Evolutionary conservation across 2,797 vertebrate genomes (phyloP).

Genomic region (Corythornis leucogaster): DNA sequence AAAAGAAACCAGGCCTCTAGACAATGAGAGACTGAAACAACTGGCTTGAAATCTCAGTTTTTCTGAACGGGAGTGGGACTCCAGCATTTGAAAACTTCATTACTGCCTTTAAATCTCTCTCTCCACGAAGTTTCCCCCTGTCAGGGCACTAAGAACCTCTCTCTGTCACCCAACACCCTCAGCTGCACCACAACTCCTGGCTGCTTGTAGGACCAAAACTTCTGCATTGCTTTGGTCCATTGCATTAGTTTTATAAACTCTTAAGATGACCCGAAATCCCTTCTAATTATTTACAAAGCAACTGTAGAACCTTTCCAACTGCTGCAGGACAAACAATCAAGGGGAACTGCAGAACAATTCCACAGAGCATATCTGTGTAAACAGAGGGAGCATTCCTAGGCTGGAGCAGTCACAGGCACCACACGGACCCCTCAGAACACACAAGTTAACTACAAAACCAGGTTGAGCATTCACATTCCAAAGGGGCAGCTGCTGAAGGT

Average conservation of each 20-base stretch:
- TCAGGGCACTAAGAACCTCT: background rate
- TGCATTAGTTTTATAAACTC: background rate
- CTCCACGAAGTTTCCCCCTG: rapidly evolving
- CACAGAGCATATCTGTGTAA: background rate
- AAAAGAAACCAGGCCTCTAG: background rate
- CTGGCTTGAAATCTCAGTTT: background rate
- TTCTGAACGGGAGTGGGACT: background rate
- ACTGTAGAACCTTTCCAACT: background rate
- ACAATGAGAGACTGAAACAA: background rate
- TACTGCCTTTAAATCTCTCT: background rate
- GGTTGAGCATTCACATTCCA: background rate
- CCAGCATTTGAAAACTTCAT: background rate
- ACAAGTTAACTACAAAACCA: rapidly evolving
- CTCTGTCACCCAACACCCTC: background rate
- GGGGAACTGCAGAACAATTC: rapidly evolving
- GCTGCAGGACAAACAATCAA: background rate
- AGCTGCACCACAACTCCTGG: background rate
- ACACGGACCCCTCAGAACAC: background rate
- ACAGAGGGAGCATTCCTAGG: background rate
- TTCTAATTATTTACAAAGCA: background rate
- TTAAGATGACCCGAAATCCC: background rate
- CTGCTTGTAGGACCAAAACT: background rate
- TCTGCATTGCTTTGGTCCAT: background rate
- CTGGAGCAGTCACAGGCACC: background rate
- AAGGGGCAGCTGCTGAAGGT: background rate